These are phyloP conservation scores for Cheirogaleus major DNA, from an alignment of 2,797 vertebrate genomes.

Conservation along the genomic window DNA sequence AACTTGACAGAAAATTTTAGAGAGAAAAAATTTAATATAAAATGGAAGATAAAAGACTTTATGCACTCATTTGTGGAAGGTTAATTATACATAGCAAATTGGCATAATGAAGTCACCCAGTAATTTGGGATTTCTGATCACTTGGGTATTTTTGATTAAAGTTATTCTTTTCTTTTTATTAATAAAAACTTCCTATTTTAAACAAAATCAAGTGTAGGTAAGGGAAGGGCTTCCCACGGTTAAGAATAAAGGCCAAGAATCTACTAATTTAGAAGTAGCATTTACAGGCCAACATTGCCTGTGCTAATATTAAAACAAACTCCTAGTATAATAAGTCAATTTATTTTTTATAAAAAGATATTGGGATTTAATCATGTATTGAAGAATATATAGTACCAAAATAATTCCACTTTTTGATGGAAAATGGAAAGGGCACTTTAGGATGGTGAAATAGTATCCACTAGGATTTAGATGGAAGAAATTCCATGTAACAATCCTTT, in stretches of 20 bases:
- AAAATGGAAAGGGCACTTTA: not conserved
- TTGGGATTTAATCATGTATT: not conserved
- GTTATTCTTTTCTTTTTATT: not conserved
- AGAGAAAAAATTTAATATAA: constrained; percentile 49
- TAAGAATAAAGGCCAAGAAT: not conserved
- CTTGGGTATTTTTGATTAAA: not conserved
- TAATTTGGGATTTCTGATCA: not conserved
- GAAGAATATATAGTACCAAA: not conserved
- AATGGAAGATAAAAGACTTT: constrained; percentile 30
- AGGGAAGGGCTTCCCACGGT: not conserved
- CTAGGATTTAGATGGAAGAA: not conserved
- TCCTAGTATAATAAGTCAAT: not conserved
- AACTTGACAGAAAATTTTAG: constrained; percentile 53
- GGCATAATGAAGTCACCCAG: not conserved
- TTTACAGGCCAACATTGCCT: constrained; percentile 6
- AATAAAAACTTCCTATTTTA: not conserved
- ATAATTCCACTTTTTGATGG: not conserved
- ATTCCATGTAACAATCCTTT: not conserved
- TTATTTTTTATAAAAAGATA: not conserved
- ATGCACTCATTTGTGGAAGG: not conserved
- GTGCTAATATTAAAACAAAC: not conserved
- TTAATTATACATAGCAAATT: not conserved
- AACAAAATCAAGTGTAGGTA: not conserved
- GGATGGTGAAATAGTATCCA: not conserved
- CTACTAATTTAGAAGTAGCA: not conserved